phyloP scores from a whole-genome alignment of 1,140 invertebrate genomes.

The Lerema accius region DNA sequence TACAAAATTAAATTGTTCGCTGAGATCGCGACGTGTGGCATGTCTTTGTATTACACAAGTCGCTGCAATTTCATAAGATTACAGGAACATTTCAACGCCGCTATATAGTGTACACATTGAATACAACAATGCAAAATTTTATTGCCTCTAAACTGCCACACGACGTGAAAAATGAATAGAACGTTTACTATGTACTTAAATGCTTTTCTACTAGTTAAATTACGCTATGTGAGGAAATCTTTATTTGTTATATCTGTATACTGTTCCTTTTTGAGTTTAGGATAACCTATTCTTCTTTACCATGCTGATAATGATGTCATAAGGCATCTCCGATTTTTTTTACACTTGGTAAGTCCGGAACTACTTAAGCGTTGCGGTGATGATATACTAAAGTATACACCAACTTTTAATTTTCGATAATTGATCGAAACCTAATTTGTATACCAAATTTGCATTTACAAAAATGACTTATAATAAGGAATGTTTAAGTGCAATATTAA shows the following conservation, averaged over 20 bases:
- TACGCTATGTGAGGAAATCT: conserved; percentile 1
- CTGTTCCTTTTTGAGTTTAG: background rate
- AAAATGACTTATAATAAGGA: no score
- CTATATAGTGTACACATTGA: background rate
- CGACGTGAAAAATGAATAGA: conserved; percentile 26
- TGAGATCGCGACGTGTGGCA: background rate
- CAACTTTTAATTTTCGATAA: no score
- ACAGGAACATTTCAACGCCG: background rate
- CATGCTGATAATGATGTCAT: no score
- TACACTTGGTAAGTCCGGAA: no score
- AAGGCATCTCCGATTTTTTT: no score
- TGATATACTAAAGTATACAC: no score
- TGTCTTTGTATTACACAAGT: background rate
- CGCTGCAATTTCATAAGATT: background rate
- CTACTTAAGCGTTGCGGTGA: no score
- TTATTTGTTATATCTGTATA: conserved; percentile 7
- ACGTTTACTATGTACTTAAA: conserved; percentile 21
- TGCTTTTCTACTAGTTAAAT: conserved; percentile 7
- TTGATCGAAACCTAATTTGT: no score
- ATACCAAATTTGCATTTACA: no score
- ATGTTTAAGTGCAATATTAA: no score
- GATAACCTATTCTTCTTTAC: no score
- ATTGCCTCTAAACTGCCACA: conserved; percentile 21
- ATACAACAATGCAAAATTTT: conserved; percentile 22
- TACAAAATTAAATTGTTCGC: background rate